Percentiles rank a stretch among this genome's conserved stretches.
Conservation (phyloP, 2,888 invertebrate genomes). For the Drosophila siamana region DNA sequence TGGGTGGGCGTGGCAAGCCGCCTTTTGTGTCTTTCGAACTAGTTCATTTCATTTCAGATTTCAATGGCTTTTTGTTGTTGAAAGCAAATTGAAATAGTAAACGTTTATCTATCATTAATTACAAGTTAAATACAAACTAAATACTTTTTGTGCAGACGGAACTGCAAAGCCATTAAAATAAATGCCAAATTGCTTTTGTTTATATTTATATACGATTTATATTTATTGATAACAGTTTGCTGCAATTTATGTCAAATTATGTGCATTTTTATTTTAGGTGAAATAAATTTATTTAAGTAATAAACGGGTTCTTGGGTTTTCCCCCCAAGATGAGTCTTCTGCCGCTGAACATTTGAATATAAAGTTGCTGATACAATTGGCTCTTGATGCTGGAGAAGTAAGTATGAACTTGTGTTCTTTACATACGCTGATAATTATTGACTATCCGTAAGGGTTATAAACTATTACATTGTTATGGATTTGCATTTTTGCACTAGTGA, state of each 20-base stretch:
- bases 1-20: slow-evolving; percentile 1
- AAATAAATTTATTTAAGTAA: neutral
- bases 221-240: neutral
- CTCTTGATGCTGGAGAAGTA: neutral
- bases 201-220: neutral
- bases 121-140: neutral
- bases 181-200: neutral
- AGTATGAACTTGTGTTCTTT: neutral
- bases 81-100: too few species aligned
- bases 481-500: too few species aligned
- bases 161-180: neutral
- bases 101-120: neutral
- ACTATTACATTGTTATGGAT: too few species aligned
- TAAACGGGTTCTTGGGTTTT: slow-evolving; percentile 12
- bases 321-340: neutral
- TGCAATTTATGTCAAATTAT: slow-evolving; percentile 4
- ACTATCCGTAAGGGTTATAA: neutral
- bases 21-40: slow-evolving; percentile 3
- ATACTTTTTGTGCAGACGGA: neutral
- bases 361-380: neutral
- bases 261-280: neutral
- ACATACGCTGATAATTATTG: neutral
- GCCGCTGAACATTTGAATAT: neutral
- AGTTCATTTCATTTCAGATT: slow-evolving; percentile 1
- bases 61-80: neutral